phyloP scores from a whole-genome alignment of 2,888 invertebrate species.

The Scaptomyza reducta region DNA sequence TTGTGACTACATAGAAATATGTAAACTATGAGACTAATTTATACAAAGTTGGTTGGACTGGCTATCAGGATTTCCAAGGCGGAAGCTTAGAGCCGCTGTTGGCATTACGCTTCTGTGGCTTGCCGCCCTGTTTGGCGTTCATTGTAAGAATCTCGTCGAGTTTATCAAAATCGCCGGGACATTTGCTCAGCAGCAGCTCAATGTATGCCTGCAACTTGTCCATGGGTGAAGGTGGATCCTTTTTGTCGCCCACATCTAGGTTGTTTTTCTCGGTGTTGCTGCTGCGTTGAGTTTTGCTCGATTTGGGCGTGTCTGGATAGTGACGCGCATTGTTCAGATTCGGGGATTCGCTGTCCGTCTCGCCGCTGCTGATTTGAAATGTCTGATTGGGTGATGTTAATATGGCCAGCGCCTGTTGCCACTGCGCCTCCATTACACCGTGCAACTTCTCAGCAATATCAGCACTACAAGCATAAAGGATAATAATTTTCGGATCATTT shows the following conservation, averaged over 20 bases:
- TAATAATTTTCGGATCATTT: too few relatives aligned
- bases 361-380: slow-evolving; percentile 34
- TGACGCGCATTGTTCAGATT: slow-evolving; percentile 78
- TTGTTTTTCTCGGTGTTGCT: slow-evolving; percentile 71
- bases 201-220: slow-evolving; percentile 83
- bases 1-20: slow-evolving; percentile 13
- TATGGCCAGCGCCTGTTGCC: slow-evolving; percentile 90
- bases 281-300: slow-evolving; percentile 74
- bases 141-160: slow-evolving; percentile 80
- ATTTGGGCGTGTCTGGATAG: slow-evolving; percentile 80
- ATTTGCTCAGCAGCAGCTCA: slow-evolving; percentile 85
- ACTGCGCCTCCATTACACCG: slow-evolving; percentile 91
- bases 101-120: slow-evolving; percentile 41
- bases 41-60: slow-evolving; percentile 4
- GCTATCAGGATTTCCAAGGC: slow-evolving; percentile 80
- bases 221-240: slow-evolving; percentile 64
- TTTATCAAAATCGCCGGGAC: slow-evolving; percentile 84
- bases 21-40: slow-evolving; percentile 12
- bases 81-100: slow-evolving; percentile 57
- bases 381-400: slow-evolving; percentile 85
- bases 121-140: slow-evolving; percentile 53
- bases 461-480: slow-evolving; percentile 83
- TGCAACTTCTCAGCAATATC: slow-evolving; percentile 91
- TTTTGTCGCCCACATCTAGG: slow-evolving; percentile 60
- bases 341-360: slow-evolving; percentile 64